phyloP scores from a whole-genome alignment of 2,113 vertebrate species.

The Sorex araneus region DNA sequence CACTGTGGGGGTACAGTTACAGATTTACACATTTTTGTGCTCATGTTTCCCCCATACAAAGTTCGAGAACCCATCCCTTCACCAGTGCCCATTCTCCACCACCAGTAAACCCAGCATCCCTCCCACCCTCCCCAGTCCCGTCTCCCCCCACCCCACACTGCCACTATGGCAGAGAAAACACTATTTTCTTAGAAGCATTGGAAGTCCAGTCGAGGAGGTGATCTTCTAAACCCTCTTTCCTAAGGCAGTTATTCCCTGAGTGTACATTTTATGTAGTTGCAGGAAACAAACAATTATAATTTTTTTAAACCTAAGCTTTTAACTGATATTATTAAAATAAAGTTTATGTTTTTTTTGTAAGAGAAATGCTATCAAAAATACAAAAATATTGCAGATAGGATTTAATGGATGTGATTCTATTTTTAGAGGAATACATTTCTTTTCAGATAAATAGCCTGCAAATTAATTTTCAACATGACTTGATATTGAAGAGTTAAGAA shows the following conservation, averaged over 20 bases:
- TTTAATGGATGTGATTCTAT: slow-evolving; percentile 20
- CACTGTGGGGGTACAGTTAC: too few relatives aligned
- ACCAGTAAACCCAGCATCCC: too few relatives aligned
- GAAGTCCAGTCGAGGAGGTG: background rate
- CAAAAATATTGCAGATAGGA: background rate
- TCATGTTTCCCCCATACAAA: too few relatives aligned
- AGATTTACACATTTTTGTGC: too few relatives aligned
- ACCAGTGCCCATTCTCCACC: too few relatives aligned
- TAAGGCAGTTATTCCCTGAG: background rate
- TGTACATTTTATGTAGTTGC: background rate
- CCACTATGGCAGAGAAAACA: too few relatives aligned
- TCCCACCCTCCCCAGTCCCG: too few relatives aligned
- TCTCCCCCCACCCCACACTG: too few relatives aligned
- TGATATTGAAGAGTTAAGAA: slow-evolving; percentile 49
- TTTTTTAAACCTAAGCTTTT: slow-evolving; percentile 52
- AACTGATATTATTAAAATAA: slow-evolving; percentile 31
- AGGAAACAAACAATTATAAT: background rate
- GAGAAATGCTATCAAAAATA: slow-evolving; percentile 32
- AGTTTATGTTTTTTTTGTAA: slow-evolving; percentile 32
- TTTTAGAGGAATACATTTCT: slow-evolving; percentile 50
- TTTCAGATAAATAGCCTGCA: slow-evolving; percentile 52
- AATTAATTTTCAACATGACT: slow-evolving; percentile 58
- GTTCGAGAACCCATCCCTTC: too few relatives aligned
- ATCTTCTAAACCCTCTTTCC: slow-evolving; percentile 30
- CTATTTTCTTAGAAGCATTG: too few relatives aligned